A percentile compares a stretch with the other conserved stretches of the same genome.
Evolutionary conservation across 2,888 invertebrate genomes (phyloP).

Genomic region (Pristionchus maxplancki): DNA sequence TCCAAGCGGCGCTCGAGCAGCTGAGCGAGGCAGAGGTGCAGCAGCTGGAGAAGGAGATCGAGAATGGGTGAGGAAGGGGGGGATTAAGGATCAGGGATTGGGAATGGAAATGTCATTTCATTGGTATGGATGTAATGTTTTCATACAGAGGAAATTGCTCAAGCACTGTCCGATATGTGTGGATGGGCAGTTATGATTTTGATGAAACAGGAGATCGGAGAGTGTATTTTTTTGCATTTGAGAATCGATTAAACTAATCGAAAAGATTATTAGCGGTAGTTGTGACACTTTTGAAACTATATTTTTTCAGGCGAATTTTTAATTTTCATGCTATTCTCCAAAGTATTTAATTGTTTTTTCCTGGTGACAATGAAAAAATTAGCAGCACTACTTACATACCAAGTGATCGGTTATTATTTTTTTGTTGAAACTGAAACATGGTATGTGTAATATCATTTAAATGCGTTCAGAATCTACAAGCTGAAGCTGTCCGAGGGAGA

Average conservation of each 20-base stretch:
- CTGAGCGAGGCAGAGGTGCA: conserved; percentile 57
- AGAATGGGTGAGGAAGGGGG: conserved; percentile 55
- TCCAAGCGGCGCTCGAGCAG: conserved; percentile 53
- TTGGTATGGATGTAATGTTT: too few relatives aligned
- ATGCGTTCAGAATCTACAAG: conserved; percentile 58
- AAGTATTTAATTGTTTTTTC: too few relatives aligned
- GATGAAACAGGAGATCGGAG: too few relatives aligned
- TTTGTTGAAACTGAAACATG: background rate
- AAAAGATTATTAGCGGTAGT: background rate
- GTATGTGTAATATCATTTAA: background rate
- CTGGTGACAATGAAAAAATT: too few relatives aligned
- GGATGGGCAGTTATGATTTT: too few relatives aligned
- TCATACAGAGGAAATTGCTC: too few relatives aligned
- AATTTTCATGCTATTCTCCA: too few relatives aligned
- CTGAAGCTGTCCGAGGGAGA: conserved; percentile 77
- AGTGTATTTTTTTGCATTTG: too few relatives aligned
- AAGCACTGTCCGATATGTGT: too few relatives aligned
- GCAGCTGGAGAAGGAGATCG: conserved; percentile 58
- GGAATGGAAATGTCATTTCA: too few relatives aligned
- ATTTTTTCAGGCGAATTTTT: too few relatives aligned
- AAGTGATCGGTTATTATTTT: background rate
- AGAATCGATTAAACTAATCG: background rate
- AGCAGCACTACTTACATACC: background rate
- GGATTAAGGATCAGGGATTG: background rate
- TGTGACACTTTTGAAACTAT: too few relatives aligned